Evolutionary conservation across 2,888 invertebrate genomes (phyloP), one percentile per base, ranked within the genome.

Genomic region (Micoletzkya japonica): DNA sequence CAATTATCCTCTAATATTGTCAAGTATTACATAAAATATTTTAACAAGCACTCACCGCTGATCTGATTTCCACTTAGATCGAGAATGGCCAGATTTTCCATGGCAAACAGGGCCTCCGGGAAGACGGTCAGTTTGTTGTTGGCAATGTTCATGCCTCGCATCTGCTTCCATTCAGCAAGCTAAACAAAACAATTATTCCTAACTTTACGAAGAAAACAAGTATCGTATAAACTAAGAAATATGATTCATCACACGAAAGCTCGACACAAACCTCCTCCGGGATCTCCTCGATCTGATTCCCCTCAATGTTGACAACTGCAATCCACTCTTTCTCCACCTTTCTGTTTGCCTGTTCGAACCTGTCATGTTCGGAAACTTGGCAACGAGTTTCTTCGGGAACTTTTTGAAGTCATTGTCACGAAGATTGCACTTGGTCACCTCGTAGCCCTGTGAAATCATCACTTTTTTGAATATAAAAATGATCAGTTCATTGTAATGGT

Each of bases 381-480:
- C 44, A 20, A 56, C 32, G 10, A 68, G 52, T 49, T 68, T 68
- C 68, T 68, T 68, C 3, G 68, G 68, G 49, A 68, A 68, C 28
- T 68, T 68, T 49, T 68, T 68, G 7, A 68, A 37, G 32, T 57
- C 68, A 34, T 68, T 68, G 17, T 56, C 68, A 17, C 58, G 28
- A 17, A 68, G 58, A 58, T 49, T 68, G 70, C 73, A 73, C 58
- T 76, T 73, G 26, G 57, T 67, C 34, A 77, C 64, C 24, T 71
- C 64, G 64, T 75, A 72, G 7, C 66, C 66, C 63, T 63, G 39
- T 24, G 32, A 24, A 32, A 28, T 7, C 6, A 30, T 17, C 26
- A 57, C 28, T 28, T 26, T 57, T 57, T 30, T 10, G 32, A 14
- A 3, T 26, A 32, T 57, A 1, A n/a, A 32, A 56, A 17, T 56